Evolutionary conservation across 2,888 invertebrate species (phyloP).

Genomic region (Orthonevra nobilis): DNA sequence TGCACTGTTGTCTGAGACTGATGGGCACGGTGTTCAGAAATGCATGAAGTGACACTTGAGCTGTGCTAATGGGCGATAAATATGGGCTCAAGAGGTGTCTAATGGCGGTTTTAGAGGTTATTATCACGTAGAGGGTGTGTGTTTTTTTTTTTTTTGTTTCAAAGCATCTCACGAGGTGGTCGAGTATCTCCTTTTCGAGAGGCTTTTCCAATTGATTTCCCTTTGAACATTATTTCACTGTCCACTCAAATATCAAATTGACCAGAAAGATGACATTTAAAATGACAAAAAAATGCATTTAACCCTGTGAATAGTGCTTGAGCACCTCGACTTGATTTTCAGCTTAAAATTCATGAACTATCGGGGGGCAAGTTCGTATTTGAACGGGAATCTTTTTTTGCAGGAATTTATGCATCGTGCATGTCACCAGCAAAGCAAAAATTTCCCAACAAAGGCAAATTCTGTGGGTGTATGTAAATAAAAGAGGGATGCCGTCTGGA

Average conservation of each 20-base stretch:
- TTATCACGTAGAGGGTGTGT: no score
- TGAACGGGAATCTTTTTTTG: slow-evolving; percentile 5
- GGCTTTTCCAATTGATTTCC: no score
- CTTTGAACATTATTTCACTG: no score
- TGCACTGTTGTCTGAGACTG: slow-evolving; percentile 10
- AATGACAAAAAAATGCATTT: slow-evolving; percentile 33
- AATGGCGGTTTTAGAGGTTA: no score
- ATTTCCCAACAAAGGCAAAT: slow-evolving; percentile 43
- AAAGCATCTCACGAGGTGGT: background rate
- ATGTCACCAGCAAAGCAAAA: slow-evolving; percentile 58
- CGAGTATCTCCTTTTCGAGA: no score
- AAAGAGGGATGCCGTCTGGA: background rate
- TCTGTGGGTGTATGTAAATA: background rate
- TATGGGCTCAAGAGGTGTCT: no score
- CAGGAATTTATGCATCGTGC: slow-evolving; percentile 39
- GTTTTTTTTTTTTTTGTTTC: no score
- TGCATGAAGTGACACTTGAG: slow-evolving; percentile 32
- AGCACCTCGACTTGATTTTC: background rate
- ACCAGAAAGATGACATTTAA: background rate
- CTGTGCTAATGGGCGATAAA: slow-evolving; percentile 4
- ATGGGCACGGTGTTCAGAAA: slow-evolving; percentile 14
- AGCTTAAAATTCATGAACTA: slow-evolving; percentile 33
- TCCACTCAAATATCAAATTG: slow-evolving; percentile 6
- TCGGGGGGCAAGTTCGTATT: slow-evolving; percentile 7
- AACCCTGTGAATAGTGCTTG: background rate